Conservation (phyloP, 92 coral and sea anemone species). For the Phenganax stokvisi region DNA sequence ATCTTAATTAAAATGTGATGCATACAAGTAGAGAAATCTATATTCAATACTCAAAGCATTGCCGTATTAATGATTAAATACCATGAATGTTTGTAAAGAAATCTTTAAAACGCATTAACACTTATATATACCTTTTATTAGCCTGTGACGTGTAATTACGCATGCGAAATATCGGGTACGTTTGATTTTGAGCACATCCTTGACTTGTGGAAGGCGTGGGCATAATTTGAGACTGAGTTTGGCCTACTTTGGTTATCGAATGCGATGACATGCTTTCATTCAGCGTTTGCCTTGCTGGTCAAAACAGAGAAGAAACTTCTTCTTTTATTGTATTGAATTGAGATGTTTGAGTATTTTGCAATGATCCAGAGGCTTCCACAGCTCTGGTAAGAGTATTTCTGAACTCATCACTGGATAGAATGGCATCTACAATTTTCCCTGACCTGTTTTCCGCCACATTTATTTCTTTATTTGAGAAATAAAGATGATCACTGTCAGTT, state of each 20-base stretch:
- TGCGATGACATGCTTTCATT: background rate
- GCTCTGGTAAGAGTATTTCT: too few relatives aligned
- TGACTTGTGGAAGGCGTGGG: background rate
- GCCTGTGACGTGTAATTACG: conserved; percentile 11
- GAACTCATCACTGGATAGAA: too few relatives aligned
- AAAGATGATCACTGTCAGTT: too few relatives aligned
- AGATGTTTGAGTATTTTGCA: background rate
- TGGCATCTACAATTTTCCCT: too few relatives aligned
- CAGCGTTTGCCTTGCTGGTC: background rate
- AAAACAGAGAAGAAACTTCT: background rate
- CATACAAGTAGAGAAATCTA: background rate
- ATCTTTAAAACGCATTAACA: background rate
- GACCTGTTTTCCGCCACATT: too few relatives aligned
- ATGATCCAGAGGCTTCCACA: background rate
- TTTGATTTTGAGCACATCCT: background rate
- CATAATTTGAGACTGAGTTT: background rate
- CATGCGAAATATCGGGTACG: conserved; percentile 22
- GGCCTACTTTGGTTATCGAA: background rate
- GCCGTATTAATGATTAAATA: background rate
- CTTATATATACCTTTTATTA: background rate
- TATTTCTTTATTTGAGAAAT: too few relatives aligned
- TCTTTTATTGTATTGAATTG: background rate
- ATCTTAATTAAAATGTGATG: background rate
- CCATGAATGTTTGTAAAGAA: background rate
- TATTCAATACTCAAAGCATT: background rate